Percentiles rank a stretch among this genome's conserved stretches.
Evolutionary conservation across 2,888 invertebrate species (phyloP).

Genomic region (Malachius bipustulatus): DNA sequence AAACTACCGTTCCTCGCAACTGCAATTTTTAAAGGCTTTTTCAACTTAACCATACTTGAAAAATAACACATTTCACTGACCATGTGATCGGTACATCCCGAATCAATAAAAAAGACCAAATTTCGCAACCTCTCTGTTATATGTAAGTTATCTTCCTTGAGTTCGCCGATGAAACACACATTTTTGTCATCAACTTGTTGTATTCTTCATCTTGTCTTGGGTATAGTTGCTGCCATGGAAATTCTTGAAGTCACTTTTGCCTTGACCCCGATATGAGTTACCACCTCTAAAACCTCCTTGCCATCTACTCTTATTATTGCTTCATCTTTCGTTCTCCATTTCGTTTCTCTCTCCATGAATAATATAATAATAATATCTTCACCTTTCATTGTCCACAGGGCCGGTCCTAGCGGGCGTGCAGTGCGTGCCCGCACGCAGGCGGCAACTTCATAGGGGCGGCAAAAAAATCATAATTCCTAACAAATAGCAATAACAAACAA

Average conservation of each 20-base stretch:
- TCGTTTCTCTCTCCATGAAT: no score
- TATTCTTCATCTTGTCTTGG: not conserved
- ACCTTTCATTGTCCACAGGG: no score
- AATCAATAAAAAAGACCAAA: constrained; percentile 9
- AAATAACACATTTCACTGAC: constrained; percentile 7
- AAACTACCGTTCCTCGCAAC: constrained; percentile 8
- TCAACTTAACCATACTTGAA: constrained; percentile 2
- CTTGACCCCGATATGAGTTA: not conserved
- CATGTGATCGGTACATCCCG: constrained; percentile 10
- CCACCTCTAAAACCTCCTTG: not conserved
- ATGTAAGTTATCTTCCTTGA: constrained; percentile 6
- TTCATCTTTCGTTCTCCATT: not conserved
- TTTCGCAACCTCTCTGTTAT: no score
- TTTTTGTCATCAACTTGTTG: no score
- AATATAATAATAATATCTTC: no score
- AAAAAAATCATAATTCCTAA: no score
- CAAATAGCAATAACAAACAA: no score
- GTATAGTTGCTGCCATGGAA: not conserved
- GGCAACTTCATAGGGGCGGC: no score
- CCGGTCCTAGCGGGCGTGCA: no score
- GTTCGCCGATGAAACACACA: constrained; percentile 7
- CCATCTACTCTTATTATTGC: not conserved
- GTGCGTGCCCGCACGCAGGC: no score
- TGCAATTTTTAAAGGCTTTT: constrained; percentile 7
- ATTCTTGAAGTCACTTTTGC: constrained; percentile 3